These are phyloP conservation scores for Pseudopipra pipra DNA, from an alignment of 2,113 vertebrate genomes.

Conservation along the genomic window DNA sequence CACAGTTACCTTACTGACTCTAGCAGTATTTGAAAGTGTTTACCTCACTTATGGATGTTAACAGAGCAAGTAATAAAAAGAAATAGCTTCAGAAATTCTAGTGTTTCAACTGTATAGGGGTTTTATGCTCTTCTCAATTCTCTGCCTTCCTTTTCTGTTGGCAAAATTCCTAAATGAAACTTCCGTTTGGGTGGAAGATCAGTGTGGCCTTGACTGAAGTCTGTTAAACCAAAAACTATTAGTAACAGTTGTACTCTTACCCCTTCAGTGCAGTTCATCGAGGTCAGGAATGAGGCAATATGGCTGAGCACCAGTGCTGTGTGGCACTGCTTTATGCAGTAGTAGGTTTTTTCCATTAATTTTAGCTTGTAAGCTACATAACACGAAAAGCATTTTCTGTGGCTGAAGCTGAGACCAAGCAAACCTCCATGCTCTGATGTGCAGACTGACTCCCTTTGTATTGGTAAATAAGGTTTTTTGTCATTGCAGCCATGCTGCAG, in stretches of 20 bases:
- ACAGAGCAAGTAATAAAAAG: not conserved
- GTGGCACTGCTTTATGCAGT: not conserved
- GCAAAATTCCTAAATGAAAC: not conserved
- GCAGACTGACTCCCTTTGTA: not conserved
- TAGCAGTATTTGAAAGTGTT: not conserved
- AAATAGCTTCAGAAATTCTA: not conserved
- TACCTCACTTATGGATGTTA: not conserved
- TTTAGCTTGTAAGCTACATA: not conserved
- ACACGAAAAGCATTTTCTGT: not conserved
- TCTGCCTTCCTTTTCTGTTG: not conserved
- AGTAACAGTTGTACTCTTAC: slow-evolving; percentile 1
- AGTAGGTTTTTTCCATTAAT: not conserved
- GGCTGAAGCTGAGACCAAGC: not conserved
- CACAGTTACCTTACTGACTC: not conserved
- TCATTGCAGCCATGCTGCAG: not conserved
- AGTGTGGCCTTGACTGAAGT: slow-evolving; percentile 16
- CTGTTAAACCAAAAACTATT: slow-evolving; percentile 9
- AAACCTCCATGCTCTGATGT: not conserved
- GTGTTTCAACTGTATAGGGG: not conserved
- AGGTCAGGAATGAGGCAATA: not conserved
- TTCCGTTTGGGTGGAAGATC: not conserved
- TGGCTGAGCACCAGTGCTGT: not conserved
- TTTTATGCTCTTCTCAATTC: not conserved
- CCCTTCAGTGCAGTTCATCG: not conserved
- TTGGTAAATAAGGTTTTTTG: not conserved